These are phyloP conservation scores for Spatula versicolor DNA, from an alignment of 2,797 vertebrate species.

Conservation along the genomic window DNA sequence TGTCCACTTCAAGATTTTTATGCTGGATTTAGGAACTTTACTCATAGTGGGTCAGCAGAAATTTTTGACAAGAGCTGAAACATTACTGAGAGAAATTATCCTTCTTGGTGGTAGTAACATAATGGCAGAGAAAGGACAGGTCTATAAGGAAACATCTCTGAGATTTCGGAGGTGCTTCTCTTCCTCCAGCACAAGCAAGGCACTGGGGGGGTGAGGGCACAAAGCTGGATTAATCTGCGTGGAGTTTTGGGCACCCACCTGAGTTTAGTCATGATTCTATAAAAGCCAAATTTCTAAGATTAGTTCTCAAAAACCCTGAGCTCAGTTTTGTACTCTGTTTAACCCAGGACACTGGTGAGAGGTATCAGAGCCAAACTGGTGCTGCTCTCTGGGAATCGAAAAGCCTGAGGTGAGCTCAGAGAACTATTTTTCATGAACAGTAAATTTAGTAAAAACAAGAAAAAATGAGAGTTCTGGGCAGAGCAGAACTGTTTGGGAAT, in stretches of 20 bases:
- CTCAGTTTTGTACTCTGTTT: not conserved
- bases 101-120: not conserved
- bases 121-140: not conserved
- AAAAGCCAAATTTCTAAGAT: not conserved
- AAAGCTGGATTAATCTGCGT: not conserved
- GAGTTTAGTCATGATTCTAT: not conserved
- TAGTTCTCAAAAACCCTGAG: not conserved
- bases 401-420: not conserved
- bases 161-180: not conserved
- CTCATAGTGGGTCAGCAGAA: not conserved
- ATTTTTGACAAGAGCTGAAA: not conserved
- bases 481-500: not conserved
- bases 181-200: not conserved
- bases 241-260: not conserved
- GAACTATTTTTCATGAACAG: not conserved
- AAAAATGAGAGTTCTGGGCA: not conserved
- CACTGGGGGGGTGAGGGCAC: not conserved
- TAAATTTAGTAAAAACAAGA: not conserved
- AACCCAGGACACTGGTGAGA: not conserved
- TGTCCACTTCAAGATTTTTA: not conserved
- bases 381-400: not conserved
- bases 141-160: not conserved
- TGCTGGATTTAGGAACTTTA: not conserved
- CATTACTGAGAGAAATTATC: not conserved
- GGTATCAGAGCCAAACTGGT: not conserved